Evolutionary conservation across 2,113 vertebrate species (phyloP).

Genomic region (Equus przewalskii): DNA sequence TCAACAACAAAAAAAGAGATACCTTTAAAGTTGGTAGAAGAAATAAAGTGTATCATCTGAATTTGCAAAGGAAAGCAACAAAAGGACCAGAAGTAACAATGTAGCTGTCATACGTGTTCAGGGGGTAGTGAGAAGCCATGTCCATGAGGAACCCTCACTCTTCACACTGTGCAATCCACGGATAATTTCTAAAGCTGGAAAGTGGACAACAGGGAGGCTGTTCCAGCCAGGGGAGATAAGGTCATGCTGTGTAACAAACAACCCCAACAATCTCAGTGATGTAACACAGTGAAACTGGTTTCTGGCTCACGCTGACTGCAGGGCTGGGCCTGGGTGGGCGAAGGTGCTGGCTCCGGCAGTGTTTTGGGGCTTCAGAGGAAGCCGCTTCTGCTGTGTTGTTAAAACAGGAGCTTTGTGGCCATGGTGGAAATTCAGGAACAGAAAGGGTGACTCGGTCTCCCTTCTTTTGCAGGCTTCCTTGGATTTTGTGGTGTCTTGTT

Average conservation of each 20-base stretch:
- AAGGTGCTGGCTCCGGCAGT: no score
- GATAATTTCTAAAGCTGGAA: not conserved
- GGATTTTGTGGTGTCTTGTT: not conserved
- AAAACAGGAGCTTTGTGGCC: rapidly evolving
- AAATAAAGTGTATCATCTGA: no score
- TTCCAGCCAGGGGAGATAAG: not conserved
- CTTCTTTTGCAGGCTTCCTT: not conserved
- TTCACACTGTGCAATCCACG: rapidly evolving
- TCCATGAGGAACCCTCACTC: not conserved
- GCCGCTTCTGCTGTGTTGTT: not conserved
- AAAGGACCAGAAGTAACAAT: not conserved
- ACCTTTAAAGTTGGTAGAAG: not conserved
- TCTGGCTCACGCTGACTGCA: rapidly evolving
- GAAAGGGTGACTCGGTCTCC: rapidly evolving
- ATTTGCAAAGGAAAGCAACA: not conserved
- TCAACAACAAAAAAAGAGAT: no score
- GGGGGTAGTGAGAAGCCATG: rapidly evolving
- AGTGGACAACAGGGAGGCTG: rapidly evolving
- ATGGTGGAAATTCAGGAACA: not conserved
- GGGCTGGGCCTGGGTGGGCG: rapidly evolving
- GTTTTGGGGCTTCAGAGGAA: not conserved
- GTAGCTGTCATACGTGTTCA: rapidly evolving
- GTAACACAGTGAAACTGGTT: not conserved
- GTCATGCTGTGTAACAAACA: not conserved
- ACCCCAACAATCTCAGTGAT: rapidly evolving